phyloP scores from a whole-genome alignment of 2,888 invertebrate genomes.

The Amiota communis region DNA sequence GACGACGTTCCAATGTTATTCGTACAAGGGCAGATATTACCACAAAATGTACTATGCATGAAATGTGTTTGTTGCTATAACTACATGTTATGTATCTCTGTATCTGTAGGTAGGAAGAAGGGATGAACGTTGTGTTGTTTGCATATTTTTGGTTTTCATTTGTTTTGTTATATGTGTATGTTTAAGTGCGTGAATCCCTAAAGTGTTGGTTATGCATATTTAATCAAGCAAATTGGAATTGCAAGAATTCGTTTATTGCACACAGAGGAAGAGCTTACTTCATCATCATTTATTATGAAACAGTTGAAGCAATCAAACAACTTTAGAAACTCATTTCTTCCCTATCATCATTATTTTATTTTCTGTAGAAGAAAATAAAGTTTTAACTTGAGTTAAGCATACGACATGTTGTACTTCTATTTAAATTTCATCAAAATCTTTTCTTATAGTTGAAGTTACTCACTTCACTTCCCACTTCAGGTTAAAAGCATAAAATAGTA shows the following conservation, averaged over 20 bases:
- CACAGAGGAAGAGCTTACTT: not conserved
- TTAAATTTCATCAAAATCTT: too few relatives aligned
- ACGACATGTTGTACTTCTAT: not conserved
- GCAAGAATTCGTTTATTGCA: not conserved
- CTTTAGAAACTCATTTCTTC: not conserved
- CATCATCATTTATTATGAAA: slow-evolving; percentile 6
- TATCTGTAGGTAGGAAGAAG: not conserved
- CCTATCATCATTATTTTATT: not conserved
- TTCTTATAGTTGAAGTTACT: too few relatives aligned
- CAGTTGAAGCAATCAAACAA: not conserved
- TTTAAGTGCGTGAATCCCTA: slow-evolving; percentile 5
- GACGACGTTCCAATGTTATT: slow-evolving; percentile 7
- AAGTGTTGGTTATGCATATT: slow-evolving; percentile 20
- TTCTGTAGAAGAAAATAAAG: not conserved
- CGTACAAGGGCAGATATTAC: slow-evolving; percentile 11
- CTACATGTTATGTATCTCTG: not conserved
- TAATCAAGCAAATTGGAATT: slow-evolving; percentile 19
- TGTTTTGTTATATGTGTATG: not conserved
- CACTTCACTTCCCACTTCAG: too few relatives aligned
- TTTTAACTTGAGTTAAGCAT: not conserved
- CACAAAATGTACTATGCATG: not conserved
- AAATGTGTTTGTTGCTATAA: not conserved
- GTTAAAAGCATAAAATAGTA: too few relatives aligned
- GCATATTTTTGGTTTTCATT: not conserved
- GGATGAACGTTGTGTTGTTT: not conserved